A percentile compares a stretch with the other conserved stretches of the same genome.
Conservation (phyloP, 2,888 invertebrate species). For the Tortrix viridana region DNA sequence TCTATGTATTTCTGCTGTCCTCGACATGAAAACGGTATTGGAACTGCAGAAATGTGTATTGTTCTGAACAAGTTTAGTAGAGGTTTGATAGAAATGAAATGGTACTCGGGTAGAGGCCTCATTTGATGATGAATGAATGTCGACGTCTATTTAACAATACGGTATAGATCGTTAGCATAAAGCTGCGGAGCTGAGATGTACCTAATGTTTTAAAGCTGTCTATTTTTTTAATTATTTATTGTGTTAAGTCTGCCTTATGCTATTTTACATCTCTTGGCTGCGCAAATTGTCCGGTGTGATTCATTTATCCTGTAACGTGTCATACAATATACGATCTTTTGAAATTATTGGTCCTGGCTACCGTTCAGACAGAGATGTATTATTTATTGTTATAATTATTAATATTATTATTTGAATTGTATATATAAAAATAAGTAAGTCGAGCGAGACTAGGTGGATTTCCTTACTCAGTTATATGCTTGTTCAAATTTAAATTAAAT, state of each 20-base stretch:
- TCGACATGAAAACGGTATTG: conserved; percentile 12
- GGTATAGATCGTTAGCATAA: too few species aligned
- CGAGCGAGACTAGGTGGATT: too few species aligned
- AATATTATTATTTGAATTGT: too few species aligned
- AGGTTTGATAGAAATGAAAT: conserved; percentile 7
- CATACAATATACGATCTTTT: conserved; percentile 10
- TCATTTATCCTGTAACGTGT: conserved; percentile 32
- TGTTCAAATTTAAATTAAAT: too few species aligned
- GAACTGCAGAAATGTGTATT: conserved; percentile 33
- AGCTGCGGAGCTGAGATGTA: too few species aligned
- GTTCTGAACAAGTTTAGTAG: conserved; percentile 28
- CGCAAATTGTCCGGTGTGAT: conserved; percentile 21
- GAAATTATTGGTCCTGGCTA: conserved; percentile 29
- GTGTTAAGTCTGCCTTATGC: conserved; percentile 9
- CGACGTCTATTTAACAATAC: too few species aligned
- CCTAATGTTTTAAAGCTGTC: neutral
- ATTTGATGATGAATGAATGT: neutral
- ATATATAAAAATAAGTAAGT: too few species aligned
- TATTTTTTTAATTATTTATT: conserved; percentile 20
- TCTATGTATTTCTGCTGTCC: conserved; percentile 16
- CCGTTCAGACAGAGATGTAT: conserved; percentile 12
- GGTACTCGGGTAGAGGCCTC: conserved; percentile 2
- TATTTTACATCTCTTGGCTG: conserved; percentile 23
- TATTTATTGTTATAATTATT: too few species aligned
- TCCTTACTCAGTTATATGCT: too few species aligned